Percentiles rank a stretch among this genome's conserved stretches.
Conservation (phyloP, 2,797 vertebrate genomes). For the Vipera ursinii region DNA sequence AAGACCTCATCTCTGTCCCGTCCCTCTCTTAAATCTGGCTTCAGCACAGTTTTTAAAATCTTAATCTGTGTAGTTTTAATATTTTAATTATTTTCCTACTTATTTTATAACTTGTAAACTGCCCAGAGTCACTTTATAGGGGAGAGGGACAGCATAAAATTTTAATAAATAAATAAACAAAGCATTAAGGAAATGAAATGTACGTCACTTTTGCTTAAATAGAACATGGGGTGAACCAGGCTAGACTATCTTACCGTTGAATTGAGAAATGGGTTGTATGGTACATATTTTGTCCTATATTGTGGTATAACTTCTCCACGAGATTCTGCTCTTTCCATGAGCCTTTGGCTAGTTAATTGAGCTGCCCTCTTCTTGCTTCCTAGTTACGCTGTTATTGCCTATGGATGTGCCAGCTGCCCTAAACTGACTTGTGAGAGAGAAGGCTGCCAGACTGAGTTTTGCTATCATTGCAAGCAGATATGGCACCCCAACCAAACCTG, state of each 20-base stretch:
- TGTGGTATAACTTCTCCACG: neutral
- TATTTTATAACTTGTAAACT: too few relatives aligned
- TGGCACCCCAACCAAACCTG: constrained; percentile 99
- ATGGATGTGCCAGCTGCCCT: constrained; percentile 97
- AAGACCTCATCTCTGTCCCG: too few relatives aligned
- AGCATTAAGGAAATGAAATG: neutral
- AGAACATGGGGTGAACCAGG: neutral
- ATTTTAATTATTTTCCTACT: too few relatives aligned
- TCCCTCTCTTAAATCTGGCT: too few relatives aligned
- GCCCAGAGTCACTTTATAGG: neutral
- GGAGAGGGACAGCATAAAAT: neutral
- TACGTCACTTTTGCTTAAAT: neutral
- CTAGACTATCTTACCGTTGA: neutral
- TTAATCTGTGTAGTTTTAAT: too few relatives aligned
- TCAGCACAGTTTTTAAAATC: too few relatives aligned
- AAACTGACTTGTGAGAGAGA: constrained; percentile 92
- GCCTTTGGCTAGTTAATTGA: constrained; percentile 9
- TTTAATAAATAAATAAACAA: neutral
- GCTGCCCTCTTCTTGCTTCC: constrained; percentile 27
- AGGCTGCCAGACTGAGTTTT: constrained; percentile 96
- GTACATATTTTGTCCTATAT: neutral
- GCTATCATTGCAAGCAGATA: constrained; percentile 98
- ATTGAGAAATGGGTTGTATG: neutral
- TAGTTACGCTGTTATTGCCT: constrained; percentile 96
- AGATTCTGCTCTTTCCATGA: neutral